Conservation (phyloP, 2,888 invertebrate genomes). For the Cancer borealis region DNA sequence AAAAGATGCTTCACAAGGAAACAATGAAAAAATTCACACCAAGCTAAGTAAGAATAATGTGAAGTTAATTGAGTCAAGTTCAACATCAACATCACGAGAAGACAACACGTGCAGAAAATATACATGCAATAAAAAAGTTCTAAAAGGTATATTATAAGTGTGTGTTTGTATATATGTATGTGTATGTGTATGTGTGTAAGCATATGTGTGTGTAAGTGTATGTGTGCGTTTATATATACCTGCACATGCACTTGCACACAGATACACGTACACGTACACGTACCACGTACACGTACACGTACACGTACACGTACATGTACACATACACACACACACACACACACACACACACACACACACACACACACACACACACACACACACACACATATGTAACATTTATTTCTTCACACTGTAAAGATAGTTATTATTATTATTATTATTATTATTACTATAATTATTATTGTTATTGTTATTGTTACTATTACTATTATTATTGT, state of each 20-base stretch:
- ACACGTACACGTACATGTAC: constrained; percentile 48
- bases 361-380: constrained; percentile 56
- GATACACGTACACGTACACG: constrained; percentile 42
- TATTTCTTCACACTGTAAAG: neutral
- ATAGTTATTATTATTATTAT: neutral
- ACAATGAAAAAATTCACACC: neutral
- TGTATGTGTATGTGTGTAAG: neutral
- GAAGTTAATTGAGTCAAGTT: neutral
- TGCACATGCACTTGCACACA: neutral
- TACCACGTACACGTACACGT: too few relatives aligned
- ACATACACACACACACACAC: too few relatives aligned
- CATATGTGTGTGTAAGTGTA: too few relatives aligned
- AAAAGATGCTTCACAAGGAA: neutral
- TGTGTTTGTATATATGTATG: neutral
- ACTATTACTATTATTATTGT: neutral
- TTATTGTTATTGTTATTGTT: too few relatives aligned
- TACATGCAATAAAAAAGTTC: neutral
- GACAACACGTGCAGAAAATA: neutral
- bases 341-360: constrained; percentile 51
- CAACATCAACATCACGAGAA: neutral
- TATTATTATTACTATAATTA: too few relatives aligned
- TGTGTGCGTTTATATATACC: neutral
- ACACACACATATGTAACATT: constrained; percentile 39
- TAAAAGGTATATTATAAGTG: neutral
- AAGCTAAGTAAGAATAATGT: neutral